Conservation (phyloP, 2,797 vertebrate species). For the Pangasius larnaudii region DNA sequence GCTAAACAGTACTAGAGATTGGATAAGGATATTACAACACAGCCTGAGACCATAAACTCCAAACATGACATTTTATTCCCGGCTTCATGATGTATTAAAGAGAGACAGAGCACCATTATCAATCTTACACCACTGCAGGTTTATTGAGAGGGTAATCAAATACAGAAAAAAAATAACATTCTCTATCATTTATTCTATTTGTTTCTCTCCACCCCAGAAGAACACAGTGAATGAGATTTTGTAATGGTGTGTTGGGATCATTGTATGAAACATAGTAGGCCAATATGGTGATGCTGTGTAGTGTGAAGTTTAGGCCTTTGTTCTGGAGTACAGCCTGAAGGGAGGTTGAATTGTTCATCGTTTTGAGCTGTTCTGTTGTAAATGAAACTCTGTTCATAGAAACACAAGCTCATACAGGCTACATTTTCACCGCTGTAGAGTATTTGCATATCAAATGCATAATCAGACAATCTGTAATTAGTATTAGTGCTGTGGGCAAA, state of each 20-base stretch:
- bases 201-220: neutral
- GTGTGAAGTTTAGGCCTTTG: neutral
- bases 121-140: neutral
- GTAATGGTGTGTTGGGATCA: neutral
- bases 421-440: neutral
- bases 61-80: conserved; percentile 5
- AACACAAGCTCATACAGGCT: neutral
- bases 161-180: neutral
- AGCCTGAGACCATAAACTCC: neutral
- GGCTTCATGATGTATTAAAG: neutral
- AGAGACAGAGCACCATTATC: neutral
- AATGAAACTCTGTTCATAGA: conserved; percentile 13
- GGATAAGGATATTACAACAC: neutral
- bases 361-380: conserved; percentile 27
- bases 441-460: conserved; percentile 43
- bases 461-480: conserved; percentile 23
- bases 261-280: neutral
- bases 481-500: neutral
- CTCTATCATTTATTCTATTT: neutral
- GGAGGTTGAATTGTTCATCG: conserved; percentile 25
- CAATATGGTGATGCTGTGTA: neutral
- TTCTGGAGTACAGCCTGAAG: conserved; percentile 5
- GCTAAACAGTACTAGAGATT: neutral
- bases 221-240: neutral
- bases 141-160: neutral